A percentile compares a stretch with the other conserved stretches of the same genome.
phyloP scores from a whole-genome alignment of 2,797 vertebrate species.

The Dendrocincla tyrannina region DNA sequence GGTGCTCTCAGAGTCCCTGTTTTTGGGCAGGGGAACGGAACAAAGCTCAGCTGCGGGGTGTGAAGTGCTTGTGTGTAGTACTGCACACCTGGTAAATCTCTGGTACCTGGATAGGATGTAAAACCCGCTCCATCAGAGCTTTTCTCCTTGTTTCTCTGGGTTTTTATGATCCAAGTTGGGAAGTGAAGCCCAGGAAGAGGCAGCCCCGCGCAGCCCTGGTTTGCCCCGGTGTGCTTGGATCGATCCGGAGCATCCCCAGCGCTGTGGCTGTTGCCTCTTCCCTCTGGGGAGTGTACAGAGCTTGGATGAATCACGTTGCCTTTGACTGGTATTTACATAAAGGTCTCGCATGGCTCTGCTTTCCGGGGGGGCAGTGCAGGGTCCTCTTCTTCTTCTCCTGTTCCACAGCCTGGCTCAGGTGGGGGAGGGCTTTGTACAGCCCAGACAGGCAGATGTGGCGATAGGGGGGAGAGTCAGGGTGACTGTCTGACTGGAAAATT shows the following conservation, averaged over 20 bases:
- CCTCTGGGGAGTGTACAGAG: not conserved
- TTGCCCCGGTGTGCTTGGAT: accelerated
- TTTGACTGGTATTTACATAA: accelerated
- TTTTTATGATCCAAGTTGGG: accelerated
- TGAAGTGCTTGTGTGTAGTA: accelerated
- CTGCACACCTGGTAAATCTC: accelerated
- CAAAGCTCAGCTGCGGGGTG: not conserved
- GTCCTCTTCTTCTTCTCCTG: accelerated
- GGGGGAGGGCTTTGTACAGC: accelerated
- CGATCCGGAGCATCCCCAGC: accelerated
- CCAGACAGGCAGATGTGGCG: not conserved
- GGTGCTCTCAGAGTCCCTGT: accelerated
- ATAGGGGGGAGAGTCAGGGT: accelerated
- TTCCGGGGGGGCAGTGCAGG: accelerated
- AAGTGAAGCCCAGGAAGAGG: accelerated
- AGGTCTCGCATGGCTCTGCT: accelerated
- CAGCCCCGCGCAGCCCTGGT: accelerated
- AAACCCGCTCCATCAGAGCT: accelerated
- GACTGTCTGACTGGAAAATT: not conserved
- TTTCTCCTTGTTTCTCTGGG: accelerated
- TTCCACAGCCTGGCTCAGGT: accelerated
- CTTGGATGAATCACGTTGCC: accelerated
- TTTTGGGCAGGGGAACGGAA: accelerated
- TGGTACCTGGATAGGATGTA: accelerated
- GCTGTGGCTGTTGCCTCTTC: accelerated